Evolutionary conservation across 2,888 invertebrate species (phyloP), one percentile per base, ranked within the genome.

Genomic region (Idaea biselata): DNA sequence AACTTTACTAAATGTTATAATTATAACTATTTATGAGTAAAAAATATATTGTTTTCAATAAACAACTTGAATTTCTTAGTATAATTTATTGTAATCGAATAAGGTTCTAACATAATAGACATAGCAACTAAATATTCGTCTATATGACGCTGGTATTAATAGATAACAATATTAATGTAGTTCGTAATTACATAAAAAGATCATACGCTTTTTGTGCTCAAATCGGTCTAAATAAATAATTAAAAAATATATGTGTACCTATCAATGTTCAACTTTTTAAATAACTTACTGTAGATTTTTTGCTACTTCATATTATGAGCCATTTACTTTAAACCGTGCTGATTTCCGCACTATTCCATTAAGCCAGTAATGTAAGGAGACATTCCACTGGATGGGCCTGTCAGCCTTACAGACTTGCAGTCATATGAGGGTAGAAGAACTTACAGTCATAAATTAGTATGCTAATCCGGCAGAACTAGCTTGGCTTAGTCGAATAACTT

Each of bases 151-250:
- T 91, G 91, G 91, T 90, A 87, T 78, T 73, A 58, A 53, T 84
- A 84, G 84, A 82, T 78, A 76, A 77, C 71, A 75, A 81, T 79
- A 81, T 74, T 83, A 84, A 79, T 74, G 73, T 70, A 76, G 80
- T 74, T 73, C 71, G 73, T 73, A 76, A 79, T 25, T 76, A 74
- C 71, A 71, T 75, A 70, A 72, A 68, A 72, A 74, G 69, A 79
- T 79, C 78, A 80, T 88, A 90, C 87, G 91, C 91, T 91, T 92
- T 81, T 83, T 80, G 86, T 91, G 91, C 91, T 92, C 91, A 92
- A 92, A 85, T 84, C 89, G 90, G 90, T 90, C 90, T 89, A 90
- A 89, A 81, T 89, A 90, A 81, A 66, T 65, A 62, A 61, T 74
- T 14, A 8, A 44, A 44, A 44, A 14, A 33, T 33, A 33, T 44